Conservation (phyloP, 2,797 vertebrate species). For the Tadarida brasiliensis region DNA sequence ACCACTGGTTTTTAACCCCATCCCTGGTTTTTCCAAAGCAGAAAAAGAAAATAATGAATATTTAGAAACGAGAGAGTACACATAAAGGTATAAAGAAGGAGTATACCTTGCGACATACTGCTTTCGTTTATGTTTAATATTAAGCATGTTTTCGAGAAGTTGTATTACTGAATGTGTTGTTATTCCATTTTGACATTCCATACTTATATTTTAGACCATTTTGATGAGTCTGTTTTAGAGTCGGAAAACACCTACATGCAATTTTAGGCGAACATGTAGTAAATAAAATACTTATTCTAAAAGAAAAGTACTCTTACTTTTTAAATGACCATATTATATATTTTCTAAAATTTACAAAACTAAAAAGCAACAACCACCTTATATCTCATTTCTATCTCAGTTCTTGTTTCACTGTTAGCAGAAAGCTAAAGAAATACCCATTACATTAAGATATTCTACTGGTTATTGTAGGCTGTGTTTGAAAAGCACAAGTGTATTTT, state of each 20-base stretch:
- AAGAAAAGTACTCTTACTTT: background rate
- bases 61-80: background rate
- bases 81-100: background rate
- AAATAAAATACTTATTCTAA: background rate
- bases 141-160: background rate
- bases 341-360: background rate
- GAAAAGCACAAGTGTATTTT: background rate
- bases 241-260: background rate
- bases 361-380: background rate
- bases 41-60: background rate
- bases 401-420: background rate
- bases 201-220: background rate
- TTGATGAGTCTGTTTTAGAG: background rate
- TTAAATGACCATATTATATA: background rate
- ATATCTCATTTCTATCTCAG: background rate
- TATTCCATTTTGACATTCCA: background rate
- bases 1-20: background rate
- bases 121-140: conserved; percentile 9
- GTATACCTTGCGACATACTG: background rate
- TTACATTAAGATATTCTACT: background rate
- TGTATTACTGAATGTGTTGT: background rate
- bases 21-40: background rate
- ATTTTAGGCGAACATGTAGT: background rate
- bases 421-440: background rate
- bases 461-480: background rate